Percentiles rank a stretch among this genome's conserved stretches.
These are phyloP conservation scores for Echiichthys vipera DNA, from an alignment of 2,797 vertebrate genomes.

Conservation along the genomic window DNA sequence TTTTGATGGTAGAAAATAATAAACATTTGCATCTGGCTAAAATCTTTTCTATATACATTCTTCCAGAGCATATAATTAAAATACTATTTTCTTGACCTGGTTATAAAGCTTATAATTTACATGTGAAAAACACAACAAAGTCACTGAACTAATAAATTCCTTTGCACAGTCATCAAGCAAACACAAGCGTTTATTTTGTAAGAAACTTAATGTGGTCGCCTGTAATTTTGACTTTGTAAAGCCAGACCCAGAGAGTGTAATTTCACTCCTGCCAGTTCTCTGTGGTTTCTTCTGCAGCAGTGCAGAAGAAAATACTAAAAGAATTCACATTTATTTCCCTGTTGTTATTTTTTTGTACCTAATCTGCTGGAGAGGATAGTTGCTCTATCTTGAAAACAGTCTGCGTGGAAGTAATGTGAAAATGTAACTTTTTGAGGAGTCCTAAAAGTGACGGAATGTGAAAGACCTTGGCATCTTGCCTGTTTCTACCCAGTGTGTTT, in stretches of 20 bases:
- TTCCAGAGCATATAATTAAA: background rate
- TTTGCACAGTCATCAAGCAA: background rate
- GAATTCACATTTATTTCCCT: background rate
- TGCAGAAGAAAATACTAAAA: constrained; percentile 9
- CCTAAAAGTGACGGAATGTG: constrained; percentile 19
- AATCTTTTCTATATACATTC: background rate
- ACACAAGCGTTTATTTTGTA: background rate
- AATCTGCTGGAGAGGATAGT: constrained; percentile 6
- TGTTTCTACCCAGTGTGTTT: constrained; percentile 41
- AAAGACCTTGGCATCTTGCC: constrained; percentile 25
- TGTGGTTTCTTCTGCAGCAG: constrained; percentile 45
- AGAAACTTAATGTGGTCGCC: constrained; percentile 22
- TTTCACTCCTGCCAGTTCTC: constrained; percentile 47
- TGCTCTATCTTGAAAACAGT: background rate
- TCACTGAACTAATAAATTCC: constrained; percentile 14
- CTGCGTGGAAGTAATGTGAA: constrained; percentile 22
- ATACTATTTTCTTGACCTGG: background rate
- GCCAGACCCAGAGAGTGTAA: constrained; percentile 22
- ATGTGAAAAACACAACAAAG: too few relatives aligned
- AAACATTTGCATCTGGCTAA: background rate
- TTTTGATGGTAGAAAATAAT: background rate
- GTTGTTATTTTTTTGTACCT: background rate
- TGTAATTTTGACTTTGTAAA: constrained; percentile 40
- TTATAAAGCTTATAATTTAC: background rate
- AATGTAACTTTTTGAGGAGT: background rate